Evolutionary conservation across 2,888 invertebrate species (phyloP).

Genomic region (Gibbula magus): DNA sequence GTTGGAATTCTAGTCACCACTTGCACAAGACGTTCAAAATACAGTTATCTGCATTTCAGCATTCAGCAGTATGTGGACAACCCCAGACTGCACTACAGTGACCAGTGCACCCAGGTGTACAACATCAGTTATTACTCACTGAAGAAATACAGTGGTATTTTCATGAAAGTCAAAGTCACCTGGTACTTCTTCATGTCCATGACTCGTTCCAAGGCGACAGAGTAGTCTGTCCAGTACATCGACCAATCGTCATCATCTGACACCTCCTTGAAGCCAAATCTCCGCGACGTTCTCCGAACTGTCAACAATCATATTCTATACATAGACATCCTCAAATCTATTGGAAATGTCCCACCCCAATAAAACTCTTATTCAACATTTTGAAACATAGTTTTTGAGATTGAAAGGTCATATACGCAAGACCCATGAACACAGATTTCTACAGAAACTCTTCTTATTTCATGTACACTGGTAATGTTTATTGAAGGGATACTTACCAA

Average conservation of each 20-base stretch:
- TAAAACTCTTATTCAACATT: neutral
- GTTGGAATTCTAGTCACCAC: too few species aligned
- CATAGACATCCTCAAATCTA: neutral
- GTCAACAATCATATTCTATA: slow-evolving; percentile 15
- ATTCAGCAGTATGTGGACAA: too few species aligned
- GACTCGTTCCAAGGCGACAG: slow-evolving; percentile 88
- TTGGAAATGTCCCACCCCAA: neutral
- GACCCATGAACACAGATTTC: too few species aligned
- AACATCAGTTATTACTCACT: too few species aligned
- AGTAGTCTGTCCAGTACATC: slow-evolving; percentile 92
- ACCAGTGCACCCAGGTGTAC: too few species aligned
- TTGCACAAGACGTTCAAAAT: too few species aligned
- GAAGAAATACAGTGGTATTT: too few species aligned
- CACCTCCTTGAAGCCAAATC: slow-evolving; percentile 86
- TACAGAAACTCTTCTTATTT: neutral
- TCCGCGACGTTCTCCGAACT: slow-evolving; percentile 83
- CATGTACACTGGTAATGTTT: neutral
- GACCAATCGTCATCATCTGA: slow-evolving; percentile 89
- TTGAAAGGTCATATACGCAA: neutral
- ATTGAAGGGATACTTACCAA: slow-evolving; percentile 66
- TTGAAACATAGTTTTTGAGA: neutral
- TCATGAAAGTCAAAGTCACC: slow-evolving; percentile 68
- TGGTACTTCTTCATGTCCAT: slow-evolving; percentile 93
- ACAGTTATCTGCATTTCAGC: too few species aligned
- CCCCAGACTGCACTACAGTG: too few species aligned